Evolutionary conservation across 2,113 vertebrate species (phyloP).

Genomic region (Actenoides hombroni): DNA sequence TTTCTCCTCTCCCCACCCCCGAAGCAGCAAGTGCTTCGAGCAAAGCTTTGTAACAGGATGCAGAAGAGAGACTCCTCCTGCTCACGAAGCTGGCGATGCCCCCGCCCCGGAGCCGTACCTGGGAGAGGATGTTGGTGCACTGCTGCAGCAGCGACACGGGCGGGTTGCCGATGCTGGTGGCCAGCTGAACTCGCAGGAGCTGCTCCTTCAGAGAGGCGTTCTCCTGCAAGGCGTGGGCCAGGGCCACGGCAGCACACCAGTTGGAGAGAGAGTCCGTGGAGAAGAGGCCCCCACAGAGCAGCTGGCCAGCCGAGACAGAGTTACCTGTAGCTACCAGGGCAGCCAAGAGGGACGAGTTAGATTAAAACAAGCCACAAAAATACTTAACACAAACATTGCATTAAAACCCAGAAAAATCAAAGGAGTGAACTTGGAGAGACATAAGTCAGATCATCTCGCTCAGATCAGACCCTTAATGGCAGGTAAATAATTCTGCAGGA

Average conservation of each 20-base stretch:
- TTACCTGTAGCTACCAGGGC: conserved; percentile 80
- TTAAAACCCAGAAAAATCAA: fast-evolving
- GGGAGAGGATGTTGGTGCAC: conserved; percentile 98
- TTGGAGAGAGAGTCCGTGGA: conserved; percentile 95
- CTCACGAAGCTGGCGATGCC: neutral
- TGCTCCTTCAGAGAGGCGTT: conserved; percentile 95
- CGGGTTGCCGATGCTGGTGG: conserved; percentile 94
- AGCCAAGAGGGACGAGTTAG: neutral
- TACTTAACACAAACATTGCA: neutral
- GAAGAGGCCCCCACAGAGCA: conserved; percentile 95
- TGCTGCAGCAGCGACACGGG: conserved; percentile 96
- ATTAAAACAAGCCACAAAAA: neutral
- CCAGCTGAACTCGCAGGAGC: conserved; percentile 92
- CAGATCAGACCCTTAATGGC: neutral
- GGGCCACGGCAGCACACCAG: conserved; percentile 95
- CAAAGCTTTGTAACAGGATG: neutral
- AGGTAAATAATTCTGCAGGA: fast-evolving
- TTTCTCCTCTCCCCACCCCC: neutral
- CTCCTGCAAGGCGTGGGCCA: conserved; percentile 94
- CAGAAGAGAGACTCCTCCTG: neutral
- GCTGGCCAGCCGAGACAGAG: conserved; percentile 93
- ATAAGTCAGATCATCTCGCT: neutral
- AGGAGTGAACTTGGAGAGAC: neutral
- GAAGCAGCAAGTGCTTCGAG: fast-evolving
- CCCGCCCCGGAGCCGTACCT: conserved; percentile 77